phyloP scores from a whole-genome alignment of 2,888 invertebrate species.

The Belgica antarctica region DNA sequence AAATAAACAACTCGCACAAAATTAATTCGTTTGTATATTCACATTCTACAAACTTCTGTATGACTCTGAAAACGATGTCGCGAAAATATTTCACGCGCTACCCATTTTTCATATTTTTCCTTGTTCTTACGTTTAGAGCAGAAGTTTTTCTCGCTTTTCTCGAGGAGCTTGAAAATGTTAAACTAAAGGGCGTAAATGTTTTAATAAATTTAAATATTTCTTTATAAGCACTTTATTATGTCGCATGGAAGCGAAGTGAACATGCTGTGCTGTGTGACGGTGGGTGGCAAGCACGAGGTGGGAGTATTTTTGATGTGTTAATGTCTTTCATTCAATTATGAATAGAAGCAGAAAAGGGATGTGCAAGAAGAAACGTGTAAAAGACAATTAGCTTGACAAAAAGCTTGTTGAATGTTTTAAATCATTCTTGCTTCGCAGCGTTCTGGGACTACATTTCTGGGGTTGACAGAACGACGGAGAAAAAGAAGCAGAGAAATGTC shows the following conservation, averaged over 20 bases:
- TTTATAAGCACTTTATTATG: conserved; percentile 40
- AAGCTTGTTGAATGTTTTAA: conserved; percentile 42
- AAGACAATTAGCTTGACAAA: conserved; percentile 37
- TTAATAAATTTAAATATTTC: conserved; percentile 44
- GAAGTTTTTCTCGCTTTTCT: background rate
- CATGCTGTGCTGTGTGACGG: background rate
- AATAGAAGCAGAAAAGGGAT: background rate
- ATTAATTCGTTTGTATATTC: conserved; percentile 33
- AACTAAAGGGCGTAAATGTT: conserved; percentile 44
- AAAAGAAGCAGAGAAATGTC: conserved; percentile 1
- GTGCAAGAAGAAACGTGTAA: conserved; percentile 5
- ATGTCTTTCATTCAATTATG: conserved; percentile 42
- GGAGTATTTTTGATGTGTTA: conserved; percentile 37
- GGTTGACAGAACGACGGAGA: background rate
- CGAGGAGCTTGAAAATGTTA: conserved; percentile 30
- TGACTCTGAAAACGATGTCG: conserved; percentile 15
- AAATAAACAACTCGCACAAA: conserved; percentile 31
- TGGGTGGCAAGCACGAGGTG: background rate
- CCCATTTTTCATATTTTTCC: conserved; percentile 42
- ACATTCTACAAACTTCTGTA: background rate
- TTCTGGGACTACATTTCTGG: too few relatives aligned
- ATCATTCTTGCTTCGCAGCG: conserved; percentile 24
- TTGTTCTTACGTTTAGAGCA: background rate
- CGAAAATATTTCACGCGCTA: conserved; percentile 38
- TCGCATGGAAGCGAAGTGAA: background rate